Base-by-base conservation (phyloP, 2,797 vertebrate species). In the Chromobotia macracanthus region DNA sequence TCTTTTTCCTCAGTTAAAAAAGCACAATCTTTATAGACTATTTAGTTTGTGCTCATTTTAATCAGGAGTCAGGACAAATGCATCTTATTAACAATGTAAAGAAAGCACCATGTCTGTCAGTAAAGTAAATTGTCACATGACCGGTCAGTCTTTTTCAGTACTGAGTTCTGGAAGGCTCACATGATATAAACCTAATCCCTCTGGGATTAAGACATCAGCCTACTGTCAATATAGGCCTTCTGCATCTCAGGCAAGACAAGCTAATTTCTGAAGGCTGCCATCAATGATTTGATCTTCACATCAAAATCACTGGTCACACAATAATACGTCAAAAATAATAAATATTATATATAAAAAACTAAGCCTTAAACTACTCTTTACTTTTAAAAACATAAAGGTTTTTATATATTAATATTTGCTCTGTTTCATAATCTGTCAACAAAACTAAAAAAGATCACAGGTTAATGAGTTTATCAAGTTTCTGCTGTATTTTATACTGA, bases 291-390 rank as follows among this genome's bases (percentile, higher is more conserved):
- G 31, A 31, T 31, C 38, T 41, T 5, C 9, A 41, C 38, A 41
- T 7, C 38, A 41, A 41, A 41, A 16, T 31, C 31, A 31, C 28
- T 28, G 28, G 28, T 48, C 46, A 48, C 46, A n/a, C 61, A 77
- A 83, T 87, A 87, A 89, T 91, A n/a, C n/a, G 86, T 92, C 90
- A 92, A 93, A 93, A 92, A 93, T 92, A 92, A 92, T 91, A 89
- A 86, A 84, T 89, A 85, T 86, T 89, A 87, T n/a, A n/a, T 86
- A 88, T 93, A 92, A 88, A 93, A 92, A 93, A 93, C 91, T 92
- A 91, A 89, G 89, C 89, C 89, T 91, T 90, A 88, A 89, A 88
- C 89, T 92, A 91, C 87, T 92, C 87, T 91, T 85, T 84, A 90
- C 84, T 86, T 89, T 91, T 89, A 90, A 88, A 92, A 92, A 91